Percentiles rank a stretch among this genome's conserved stretches.
These are phyloP conservation scores for Sesia apiformis DNA, from an alignment of 2,888 invertebrate genomes.

Conservation along the genomic window DNA sequence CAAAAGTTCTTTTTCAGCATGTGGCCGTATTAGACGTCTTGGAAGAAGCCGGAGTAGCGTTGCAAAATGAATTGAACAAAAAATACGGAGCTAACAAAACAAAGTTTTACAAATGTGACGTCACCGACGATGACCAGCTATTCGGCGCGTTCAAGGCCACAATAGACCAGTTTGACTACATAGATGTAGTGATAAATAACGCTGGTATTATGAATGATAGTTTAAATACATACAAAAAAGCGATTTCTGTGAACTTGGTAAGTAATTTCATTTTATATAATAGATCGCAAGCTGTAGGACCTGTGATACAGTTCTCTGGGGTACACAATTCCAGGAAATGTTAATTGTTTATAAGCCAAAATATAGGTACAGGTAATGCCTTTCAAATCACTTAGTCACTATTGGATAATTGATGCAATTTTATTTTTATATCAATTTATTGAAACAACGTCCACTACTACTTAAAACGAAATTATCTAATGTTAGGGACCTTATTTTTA, in stretches of 20 bases:
- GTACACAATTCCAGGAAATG: too few relatives aligned
- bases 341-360: too few relatives aligned
- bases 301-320: too few relatives aligned
- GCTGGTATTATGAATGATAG: constrained; percentile 55
- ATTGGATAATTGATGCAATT: too few relatives aligned
- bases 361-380: too few relatives aligned
- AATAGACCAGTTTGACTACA: constrained; percentile 29
- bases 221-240: constrained; percentile 33
- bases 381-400: too few relatives aligned
- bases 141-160: constrained; percentile 26
- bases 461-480: too few relatives aligned
- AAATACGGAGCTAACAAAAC: constrained; percentile 25
- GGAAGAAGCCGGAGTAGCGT: constrained; percentile 17
- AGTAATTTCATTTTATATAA: constrained; percentile 12
- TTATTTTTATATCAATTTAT: too few relatives aligned
- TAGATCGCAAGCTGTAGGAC: too few relatives aligned
- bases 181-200: constrained; percentile 49
- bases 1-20: constrained; percentile 15
- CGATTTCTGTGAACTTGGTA: constrained; percentile 52
- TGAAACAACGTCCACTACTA: too few relatives aligned
- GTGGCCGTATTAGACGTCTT: constrained; percentile 32
- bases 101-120: constrained; percentile 34
- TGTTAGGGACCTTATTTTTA: too few relatives aligned
- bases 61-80: constrained; percentile 25
- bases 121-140: constrained; percentile 25